A percentile compares a stretch with the other conserved stretches of the same genome.
Evolutionary conservation across 1,140 invertebrate genomes (phyloP).

Genomic region (Bombus picipes): DNA sequence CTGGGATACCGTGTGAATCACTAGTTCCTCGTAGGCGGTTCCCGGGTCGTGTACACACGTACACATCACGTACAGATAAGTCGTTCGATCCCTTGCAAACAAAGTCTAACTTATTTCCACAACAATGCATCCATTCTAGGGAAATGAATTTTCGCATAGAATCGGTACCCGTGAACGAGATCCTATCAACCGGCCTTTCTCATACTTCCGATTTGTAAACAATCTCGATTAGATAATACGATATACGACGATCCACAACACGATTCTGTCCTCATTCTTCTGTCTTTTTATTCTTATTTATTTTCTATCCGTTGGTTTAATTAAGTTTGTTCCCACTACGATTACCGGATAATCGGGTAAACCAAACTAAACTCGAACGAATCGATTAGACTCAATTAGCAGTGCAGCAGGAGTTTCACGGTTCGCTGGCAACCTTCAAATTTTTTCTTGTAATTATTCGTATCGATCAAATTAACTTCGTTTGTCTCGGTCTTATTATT

Average conservation of each 20-base stretch:
- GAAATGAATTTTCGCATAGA: slow-evolving; percentile 57
- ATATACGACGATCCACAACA: not conserved
- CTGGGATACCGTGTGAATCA: slow-evolving; percentile 61
- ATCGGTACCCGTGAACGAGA: slow-evolving; percentile 14
- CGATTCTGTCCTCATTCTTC: not conserved
- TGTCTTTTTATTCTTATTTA: not conserved
- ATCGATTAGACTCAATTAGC: slow-evolving; percentile 13
- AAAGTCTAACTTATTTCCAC: slow-evolving; percentile 16
- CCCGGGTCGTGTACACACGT: slow-evolving; percentile 12
- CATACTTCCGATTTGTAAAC: slow-evolving; percentile 19
- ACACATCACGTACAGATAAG: slow-evolving; percentile 19
- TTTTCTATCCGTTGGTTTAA: not conserved
- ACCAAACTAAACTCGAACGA: not conserved
- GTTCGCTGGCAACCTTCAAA: not conserved
- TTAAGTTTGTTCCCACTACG: not conserved
- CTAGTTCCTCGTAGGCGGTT: slow-evolving; percentile 48
- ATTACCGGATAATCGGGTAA: not conserved
- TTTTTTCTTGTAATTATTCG: not conserved
- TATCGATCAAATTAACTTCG: slow-evolving; percentile 7
- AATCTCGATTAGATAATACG: slow-evolving; percentile 5
- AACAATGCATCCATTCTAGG: slow-evolving; percentile 43
- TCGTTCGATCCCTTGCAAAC: slow-evolving; percentile 32
- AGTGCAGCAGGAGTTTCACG: not conserved
- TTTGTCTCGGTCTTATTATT: not conserved
- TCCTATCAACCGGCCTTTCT: not conserved